phyloP scores from a whole-genome alignment of 1,140 invertebrate species.

The Hermetia illucens region DNA sequence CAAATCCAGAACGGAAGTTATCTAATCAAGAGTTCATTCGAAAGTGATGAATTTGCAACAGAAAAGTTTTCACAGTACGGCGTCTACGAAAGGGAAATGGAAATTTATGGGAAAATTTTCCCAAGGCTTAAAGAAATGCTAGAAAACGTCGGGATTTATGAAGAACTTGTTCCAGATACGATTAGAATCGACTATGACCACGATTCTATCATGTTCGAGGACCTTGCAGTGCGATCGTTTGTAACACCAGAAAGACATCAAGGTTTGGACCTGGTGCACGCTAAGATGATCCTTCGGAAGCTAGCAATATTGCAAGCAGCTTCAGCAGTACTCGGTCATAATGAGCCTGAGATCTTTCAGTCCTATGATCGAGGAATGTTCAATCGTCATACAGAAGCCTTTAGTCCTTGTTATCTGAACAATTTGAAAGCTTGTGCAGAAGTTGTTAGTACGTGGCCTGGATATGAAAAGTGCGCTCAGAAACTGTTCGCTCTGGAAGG shows the following conservation, averaged over 20 bases:
- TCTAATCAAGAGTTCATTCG: too few relatives aligned
- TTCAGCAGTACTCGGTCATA: constrained; percentile 27
- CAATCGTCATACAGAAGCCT: constrained; percentile 25
- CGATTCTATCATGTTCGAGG: constrained; percentile 25
- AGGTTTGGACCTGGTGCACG: constrained; percentile 23
- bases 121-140: constrained; percentile 19
- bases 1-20: too few relatives aligned
- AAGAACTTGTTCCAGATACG: too few relatives aligned
- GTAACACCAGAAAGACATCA: constrained; percentile 23
- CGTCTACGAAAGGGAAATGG: constrained; percentile 26
- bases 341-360: constrained; percentile 19
- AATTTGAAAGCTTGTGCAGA: constrained; percentile 27
- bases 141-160: constrained; percentile 21
- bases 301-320: constrained; percentile 41
- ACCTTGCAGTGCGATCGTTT: constrained; percentile 17
- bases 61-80: too few relatives aligned
- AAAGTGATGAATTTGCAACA: too few relatives aligned
- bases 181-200: constrained; percentile 23
- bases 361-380: constrained; percentile 26
- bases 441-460: constrained; percentile 24
- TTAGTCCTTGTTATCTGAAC: constrained; percentile 23
- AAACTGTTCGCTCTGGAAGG: constrained; percentile 28
- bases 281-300: constrained; percentile 29
- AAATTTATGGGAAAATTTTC: constrained; percentile 24
- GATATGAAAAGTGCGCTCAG: constrained; percentile 25